Evolutionary conservation across 2,888 invertebrate species (phyloP).

Genomic region (Machimus rusticus): DNA sequence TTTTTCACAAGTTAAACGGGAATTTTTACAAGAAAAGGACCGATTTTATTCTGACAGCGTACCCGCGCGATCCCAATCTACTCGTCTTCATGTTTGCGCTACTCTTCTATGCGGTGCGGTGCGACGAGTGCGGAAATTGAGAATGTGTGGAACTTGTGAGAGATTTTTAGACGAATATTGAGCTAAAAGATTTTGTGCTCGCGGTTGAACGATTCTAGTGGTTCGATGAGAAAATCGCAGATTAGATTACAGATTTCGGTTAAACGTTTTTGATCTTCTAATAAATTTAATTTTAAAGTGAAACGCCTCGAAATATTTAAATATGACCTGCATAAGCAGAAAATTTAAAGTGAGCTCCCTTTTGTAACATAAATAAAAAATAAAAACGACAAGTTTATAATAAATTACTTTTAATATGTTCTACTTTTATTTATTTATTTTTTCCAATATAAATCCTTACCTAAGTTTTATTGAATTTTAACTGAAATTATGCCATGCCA

Average conservation of each 20-base stretch:
- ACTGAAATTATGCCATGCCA: too few species aligned
- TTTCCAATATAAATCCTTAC: too few species aligned
- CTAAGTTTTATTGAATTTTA: too few species aligned
- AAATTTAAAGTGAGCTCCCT: background rate
- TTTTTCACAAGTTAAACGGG: background rate
- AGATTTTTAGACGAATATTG: background rate
- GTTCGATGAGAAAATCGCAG: background rate
- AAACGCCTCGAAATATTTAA: background rate
- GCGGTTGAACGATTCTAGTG: background rate
- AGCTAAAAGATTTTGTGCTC: background rate
- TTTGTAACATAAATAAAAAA: background rate
- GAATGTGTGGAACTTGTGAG: background rate
- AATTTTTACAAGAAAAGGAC: background rate
- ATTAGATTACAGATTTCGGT: background rate
- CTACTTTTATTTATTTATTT: too few species aligned
- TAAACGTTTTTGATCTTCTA: background rate
- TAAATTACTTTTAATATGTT: too few species aligned
- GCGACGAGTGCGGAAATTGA: background rate
- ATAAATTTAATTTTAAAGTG: background rate
- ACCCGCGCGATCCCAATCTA: slow-evolving; percentile 18
- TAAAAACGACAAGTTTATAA: too few species aligned
- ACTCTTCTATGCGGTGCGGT: background rate
- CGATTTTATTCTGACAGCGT: slow-evolving; percentile 12
- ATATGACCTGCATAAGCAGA: background rate
- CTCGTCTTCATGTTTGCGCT: slow-evolving; percentile 10